Base-by-base conservation (phyloP, 2,888 invertebrate genomes). In the Eilema depressum region DNA sequence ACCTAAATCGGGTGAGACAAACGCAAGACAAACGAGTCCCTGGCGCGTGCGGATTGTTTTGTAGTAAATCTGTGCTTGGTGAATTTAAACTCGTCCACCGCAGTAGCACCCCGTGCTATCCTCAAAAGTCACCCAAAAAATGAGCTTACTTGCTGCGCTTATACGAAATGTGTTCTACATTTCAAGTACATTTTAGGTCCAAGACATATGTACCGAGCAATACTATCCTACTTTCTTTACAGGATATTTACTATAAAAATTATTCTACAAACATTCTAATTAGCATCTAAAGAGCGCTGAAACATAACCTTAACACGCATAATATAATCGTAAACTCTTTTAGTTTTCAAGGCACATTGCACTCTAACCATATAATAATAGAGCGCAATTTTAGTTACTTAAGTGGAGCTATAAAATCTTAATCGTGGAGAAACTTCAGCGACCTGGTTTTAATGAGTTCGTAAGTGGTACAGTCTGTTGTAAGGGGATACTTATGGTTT, bases 351-450 rank as follows among this genome's bases (percentile, higher is more conserved):
- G 30, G n/a, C 5, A 62, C 25, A 67, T 59, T 70, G 25, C 14
- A 67, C 41, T 47, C 33, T 71, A 14, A 25, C 3, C 0, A 2
- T 11, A 4, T 12, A 5, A 0, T 10, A 1, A 30, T 71, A 71
- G 47, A 69, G 74, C 67, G 56, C 12, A 66, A 14, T 68, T 66
- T 53, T 5, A 41, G 20, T 47, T 14, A 17, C 5, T 11, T n/a
- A 17, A 25, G 20, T 7, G 5, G 20, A 12, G 28, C 20, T 57
- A 59, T 65, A 41, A 56, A 57, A 37, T 70, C 41, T 63, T 71
- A 61, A 68, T 61, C n/a, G 25, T 63, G 56, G 82, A 80, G 82
- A 81, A 82, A 81, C 73, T 82, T 82, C 81, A 81, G 81, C 64
- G 80, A 66, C 82, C 82, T 73, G 69, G 69, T 78, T 79, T 75